Evolutionary conservation across 35 echinoderm and acorn worm species (phyloP).

Genomic region (Heliocidaris tuberculata): DNA sequence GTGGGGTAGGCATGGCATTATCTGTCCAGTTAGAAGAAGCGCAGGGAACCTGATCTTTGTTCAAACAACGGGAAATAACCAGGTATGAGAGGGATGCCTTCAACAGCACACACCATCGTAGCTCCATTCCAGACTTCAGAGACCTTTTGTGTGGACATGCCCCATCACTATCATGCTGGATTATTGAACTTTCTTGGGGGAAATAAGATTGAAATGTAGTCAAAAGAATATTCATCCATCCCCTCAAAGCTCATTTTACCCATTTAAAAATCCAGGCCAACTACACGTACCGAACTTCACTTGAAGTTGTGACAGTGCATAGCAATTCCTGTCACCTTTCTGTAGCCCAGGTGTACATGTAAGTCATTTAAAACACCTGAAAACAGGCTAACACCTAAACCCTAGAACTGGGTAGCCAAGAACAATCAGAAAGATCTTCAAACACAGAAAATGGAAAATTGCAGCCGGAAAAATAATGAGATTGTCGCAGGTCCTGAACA

Average conservation of each 20-base stretch:
- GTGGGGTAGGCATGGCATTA: slow-evolving; percentile 1
- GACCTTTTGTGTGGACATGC: neutral
- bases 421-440: slow-evolving; percentile 38
- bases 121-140: neutral
- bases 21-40: slow-evolving; percentile 34
- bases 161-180: too few species aligned
- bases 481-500: slow-evolving; percentile 26
- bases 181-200: too few species aligned
- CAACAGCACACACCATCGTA: neutral
- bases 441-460: slow-evolving; percentile 50
- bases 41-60: slow-evolving; percentile 30
- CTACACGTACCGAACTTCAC: too few species aligned
- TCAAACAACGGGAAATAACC: slow-evolving; percentile 53
- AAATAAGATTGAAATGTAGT: too few species aligned
- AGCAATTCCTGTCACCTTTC: too few species aligned
- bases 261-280: too few species aligned
- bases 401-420: slow-evolving; percentile 4
- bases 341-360: too few species aligned
- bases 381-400: neutral
- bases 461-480: slow-evolving; percentile 46
- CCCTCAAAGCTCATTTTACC: too few species aligned
- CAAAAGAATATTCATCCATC: too few species aligned
- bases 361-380: neutral
- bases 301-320: too few species aligned
- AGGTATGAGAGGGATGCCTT: slow-evolving; percentile 38